phyloP scores from a whole-genome alignment of 2,888 invertebrate species.

The Epirrita christyi region DNA sequence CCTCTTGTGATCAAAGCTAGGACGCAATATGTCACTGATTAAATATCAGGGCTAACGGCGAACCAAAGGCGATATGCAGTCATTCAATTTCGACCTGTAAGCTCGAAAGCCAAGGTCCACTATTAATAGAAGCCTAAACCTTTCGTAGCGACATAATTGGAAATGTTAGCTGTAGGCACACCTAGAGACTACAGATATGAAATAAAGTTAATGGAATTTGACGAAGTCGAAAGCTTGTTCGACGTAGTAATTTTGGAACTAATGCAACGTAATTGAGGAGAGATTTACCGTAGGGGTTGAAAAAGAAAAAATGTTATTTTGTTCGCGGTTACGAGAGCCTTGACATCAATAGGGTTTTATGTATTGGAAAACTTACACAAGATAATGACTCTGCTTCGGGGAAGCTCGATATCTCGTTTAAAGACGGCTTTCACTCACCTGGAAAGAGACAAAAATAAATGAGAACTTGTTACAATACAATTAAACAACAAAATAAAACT shows the following conservation, averaged over 20 bases:
- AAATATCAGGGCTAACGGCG: conserved; percentile 30
- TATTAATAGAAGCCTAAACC: conserved; percentile 14
- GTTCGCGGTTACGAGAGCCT: conserved; percentile 45
- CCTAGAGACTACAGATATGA: conserved; percentile 35
- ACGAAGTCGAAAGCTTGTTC: conserved; percentile 42
- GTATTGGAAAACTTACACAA: conserved; percentile 48
- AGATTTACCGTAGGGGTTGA: conserved; percentile 35
- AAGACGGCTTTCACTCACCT: conserved; percentile 59
- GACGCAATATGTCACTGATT: conserved; percentile 37
- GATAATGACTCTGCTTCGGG: conserved; percentile 44
- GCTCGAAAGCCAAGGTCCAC: conserved; percentile 20
- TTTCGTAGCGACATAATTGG: conserved; percentile 41
- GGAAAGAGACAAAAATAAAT: conserved; percentile 46
- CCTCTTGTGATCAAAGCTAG: conserved; percentile 37
- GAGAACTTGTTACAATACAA: conserved; percentile 4
- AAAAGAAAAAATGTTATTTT: conserved; percentile 35
- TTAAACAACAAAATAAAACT: not conserved
- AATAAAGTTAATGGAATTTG: conserved; percentile 44
- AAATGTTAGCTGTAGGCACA: conserved; percentile 39
- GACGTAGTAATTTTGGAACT: conserved; percentile 47
- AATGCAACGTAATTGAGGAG: conserved; percentile 54
- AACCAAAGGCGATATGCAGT: conserved; percentile 6
- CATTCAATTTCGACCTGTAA: conserved; percentile 25
- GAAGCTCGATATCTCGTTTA: conserved; percentile 44
- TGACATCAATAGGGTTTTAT: conserved; percentile 51